These are phyloP conservation scores for Plestiodon gilberti DNA, from an alignment of 2,113 vertebrate species.

Conservation along the genomic window DNA sequence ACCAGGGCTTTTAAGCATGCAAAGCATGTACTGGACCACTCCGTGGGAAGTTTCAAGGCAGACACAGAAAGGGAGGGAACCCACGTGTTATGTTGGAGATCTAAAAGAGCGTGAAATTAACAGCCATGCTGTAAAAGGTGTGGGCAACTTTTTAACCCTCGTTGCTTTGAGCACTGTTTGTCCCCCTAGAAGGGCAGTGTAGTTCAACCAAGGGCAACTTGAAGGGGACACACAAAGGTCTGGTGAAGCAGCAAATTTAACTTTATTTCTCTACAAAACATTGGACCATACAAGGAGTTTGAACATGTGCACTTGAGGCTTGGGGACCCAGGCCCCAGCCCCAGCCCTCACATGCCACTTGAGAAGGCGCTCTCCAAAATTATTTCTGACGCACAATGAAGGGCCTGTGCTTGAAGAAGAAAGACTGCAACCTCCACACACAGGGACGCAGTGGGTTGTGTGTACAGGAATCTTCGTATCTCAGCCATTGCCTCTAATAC, in stretches of 20 bases:
- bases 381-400: background rate
- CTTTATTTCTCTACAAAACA: background rate
- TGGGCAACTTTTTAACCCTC: background rate
- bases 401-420: background rate
- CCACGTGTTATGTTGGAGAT: background rate
- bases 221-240: background rate
- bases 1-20: background rate
- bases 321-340: background rate
- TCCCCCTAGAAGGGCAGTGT: background rate
- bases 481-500: background rate
- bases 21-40: background rate
- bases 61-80: background rate
- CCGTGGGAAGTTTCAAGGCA: background rate
- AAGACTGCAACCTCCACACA: background rate
- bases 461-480: background rate
- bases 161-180: background rate
- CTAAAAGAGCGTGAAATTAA: background rate
- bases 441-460: background rate
- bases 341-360: background rate
- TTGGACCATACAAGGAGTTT: background rate
- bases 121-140: background rate
- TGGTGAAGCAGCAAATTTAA: too few species aligned
- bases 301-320: background rate
- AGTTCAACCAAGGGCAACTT: background rate
- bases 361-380: background rate